Evolutionary conservation across 2,888 invertebrate species (phyloP).

Genomic region (Acrobasis suavella): DNA sequence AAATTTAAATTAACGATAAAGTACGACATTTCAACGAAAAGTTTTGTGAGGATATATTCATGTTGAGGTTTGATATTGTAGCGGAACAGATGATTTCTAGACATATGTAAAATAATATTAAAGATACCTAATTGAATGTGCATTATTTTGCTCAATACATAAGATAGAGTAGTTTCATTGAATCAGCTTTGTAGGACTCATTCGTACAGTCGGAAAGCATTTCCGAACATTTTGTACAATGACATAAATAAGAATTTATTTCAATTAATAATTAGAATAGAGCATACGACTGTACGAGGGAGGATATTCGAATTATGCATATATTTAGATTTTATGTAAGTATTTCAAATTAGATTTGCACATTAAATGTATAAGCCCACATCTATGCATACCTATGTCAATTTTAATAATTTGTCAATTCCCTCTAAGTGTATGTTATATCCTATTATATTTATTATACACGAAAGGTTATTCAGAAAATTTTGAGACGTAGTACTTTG

Average conservation of each 20-base stretch:
- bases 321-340: constrained; percentile 15
- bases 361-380: constrained; percentile 17
- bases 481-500: not conserved
- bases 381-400: constrained; percentile 37
- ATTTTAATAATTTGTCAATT: constrained; percentile 53
- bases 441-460: constrained; percentile 3
- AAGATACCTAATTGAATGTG: constrained; percentile 20
- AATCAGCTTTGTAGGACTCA: constrained; percentile 21
- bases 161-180: constrained; percentile 26
- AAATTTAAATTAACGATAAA: constrained; percentile 33
- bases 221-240: too few species aligned
- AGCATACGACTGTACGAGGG: constrained; percentile 16
- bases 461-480: constrained; percentile 8
- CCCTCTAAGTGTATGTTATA: constrained; percentile 27
- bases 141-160: constrained; percentile 43
- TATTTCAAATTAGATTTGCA: constrained; percentile 15
- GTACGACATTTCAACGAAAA: constrained; percentile 49
- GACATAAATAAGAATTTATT: not conserved
- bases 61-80: constrained; percentile 30
- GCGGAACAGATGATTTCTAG: constrained; percentile 14
- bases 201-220: constrained; percentile 17
- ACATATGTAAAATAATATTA: constrained; percentile 21
- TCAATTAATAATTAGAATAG: not conserved
- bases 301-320: constrained; percentile 6
- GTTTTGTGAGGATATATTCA: constrained; percentile 39